These are phyloP conservation scores for Anodontia alba DNA, from an alignment of 2,888 invertebrate species.

Conservation along the genomic window DNA sequence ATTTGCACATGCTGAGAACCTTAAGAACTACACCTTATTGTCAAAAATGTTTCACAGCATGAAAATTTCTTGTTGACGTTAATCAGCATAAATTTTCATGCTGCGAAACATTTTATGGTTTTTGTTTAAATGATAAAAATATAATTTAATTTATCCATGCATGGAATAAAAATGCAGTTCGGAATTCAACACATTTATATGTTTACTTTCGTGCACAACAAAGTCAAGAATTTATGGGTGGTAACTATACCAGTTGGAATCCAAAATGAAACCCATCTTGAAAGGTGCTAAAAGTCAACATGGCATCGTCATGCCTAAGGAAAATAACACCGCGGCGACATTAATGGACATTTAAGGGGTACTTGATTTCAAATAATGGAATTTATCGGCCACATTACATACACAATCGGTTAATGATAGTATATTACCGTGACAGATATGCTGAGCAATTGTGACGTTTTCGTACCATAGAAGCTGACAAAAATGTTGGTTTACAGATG, in stretches of 20 bases:
- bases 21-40: background rate
- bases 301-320: background rate
- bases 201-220: no score
- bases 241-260: background rate
- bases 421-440: background rate
- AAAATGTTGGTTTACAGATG: constrained; percentile 2
- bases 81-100: no score
- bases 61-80: no score
- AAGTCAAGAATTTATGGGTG: no score
- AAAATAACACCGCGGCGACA: constrained; percentile 39
- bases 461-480: background rate
- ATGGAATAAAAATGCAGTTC: no score
- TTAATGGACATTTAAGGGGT: constrained; percentile 69
- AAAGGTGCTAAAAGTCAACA: constrained; percentile 13
- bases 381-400: constrained; percentile 36
- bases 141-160: no score
- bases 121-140: no score
- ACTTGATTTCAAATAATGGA: constrained; percentile 61
- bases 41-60: background rate
- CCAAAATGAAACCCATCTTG: constrained; percentile 18
- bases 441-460: background rate
- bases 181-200: no score
- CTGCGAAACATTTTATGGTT: no score
- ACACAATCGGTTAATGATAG: background rate
- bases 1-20: constrained; percentile 12